Conservation (phyloP, 2,797 vertebrate genomes). For the Pseudomugil tenellus region DNA sequence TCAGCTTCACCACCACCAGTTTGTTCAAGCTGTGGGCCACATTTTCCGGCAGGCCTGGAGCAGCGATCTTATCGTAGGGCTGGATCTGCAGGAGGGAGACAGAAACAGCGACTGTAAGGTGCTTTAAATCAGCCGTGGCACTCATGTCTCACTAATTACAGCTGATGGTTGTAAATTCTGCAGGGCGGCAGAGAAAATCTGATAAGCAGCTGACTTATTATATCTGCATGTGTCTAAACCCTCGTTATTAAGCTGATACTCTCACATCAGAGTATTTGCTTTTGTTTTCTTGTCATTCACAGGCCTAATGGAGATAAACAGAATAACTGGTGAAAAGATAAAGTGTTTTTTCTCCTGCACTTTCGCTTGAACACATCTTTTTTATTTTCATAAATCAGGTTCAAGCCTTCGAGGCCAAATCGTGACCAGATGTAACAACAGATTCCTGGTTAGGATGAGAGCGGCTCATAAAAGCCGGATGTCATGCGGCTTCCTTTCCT, state of each 20-base stretch:
- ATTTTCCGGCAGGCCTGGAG: constrained; percentile 87
- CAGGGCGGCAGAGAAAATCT: no score
- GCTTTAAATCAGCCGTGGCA: no score
- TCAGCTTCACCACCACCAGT: constrained; percentile 97
- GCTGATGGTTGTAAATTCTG: no score
- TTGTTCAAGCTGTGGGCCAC: constrained; percentile 93
- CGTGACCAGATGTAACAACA: constrained; percentile 36
- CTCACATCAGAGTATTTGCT: constrained; percentile 12
- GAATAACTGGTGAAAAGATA: background rate
- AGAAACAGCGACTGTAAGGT: background rate
- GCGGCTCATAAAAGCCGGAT: background rate
- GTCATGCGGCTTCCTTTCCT: constrained; percentile 30
- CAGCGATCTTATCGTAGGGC: constrained; percentile 94
- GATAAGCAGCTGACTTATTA: no score
- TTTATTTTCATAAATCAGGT: background rate
- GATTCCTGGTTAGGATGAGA: constrained; percentile 11
- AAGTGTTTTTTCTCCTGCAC: background rate
- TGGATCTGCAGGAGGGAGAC: constrained; percentile 86
- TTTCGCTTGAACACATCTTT: constrained; percentile 3
- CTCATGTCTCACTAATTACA: no score
- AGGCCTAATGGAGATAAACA: background rate
- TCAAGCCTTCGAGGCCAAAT: constrained; percentile 22
- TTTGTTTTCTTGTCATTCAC: constrained; percentile 8
- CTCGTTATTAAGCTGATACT: background rate
- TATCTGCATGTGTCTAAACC: no score